These are phyloP conservation scores for Oscheius sp. DNA, from an alignment of 1,140 invertebrate genomes.

Conservation along the genomic window DNA sequence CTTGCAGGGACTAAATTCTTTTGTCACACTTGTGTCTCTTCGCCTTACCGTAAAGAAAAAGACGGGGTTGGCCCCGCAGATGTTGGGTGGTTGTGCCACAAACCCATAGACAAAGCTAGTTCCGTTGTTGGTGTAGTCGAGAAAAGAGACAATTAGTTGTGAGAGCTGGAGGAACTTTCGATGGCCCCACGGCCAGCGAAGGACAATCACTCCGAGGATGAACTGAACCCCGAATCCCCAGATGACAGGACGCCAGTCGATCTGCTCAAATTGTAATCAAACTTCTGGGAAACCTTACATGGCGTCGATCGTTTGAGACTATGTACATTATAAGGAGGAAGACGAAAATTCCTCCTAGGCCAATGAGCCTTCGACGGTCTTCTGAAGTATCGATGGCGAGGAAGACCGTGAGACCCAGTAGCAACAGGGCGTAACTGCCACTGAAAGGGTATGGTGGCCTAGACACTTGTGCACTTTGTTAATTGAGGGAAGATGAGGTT, in stretches of 20 bases:
- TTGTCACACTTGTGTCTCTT: too few relatives aligned
- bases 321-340: slow-evolving; percentile 60
- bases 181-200: slow-evolving; percentile 77
- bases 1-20: slow-evolving; percentile 55
- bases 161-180: slow-evolving; percentile 69
- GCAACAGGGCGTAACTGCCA: slow-evolving; percentile 44
- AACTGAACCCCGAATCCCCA: slow-evolving; percentile 82
- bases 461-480: background rate
- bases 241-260: slow-evolving; percentile 75
- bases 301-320: slow-evolving; percentile 52
- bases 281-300: slow-evolving; percentile 40
- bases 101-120: slow-evolving; percentile 82
- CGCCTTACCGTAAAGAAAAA: slow-evolving; percentile 69
- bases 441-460: slow-evolving; percentile 38
- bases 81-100: slow-evolving; percentile 61
- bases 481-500: background rate
- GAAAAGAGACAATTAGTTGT: slow-evolving; percentile 70
- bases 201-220: slow-evolving; percentile 77
- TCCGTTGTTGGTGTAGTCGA: slow-evolving; percentile 75
- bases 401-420: slow-evolving; percentile 66
- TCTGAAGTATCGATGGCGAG: slow-evolving; percentile 68
- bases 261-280: too few relatives aligned
- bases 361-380: slow-evolving; percentile 66
- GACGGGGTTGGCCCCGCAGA: slow-evolving; percentile 70
- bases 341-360: slow-evolving; percentile 57